phyloP scores from a whole-genome alignment of 2,888 invertebrate genomes.

The Tolmerus cingulatus region DNA sequence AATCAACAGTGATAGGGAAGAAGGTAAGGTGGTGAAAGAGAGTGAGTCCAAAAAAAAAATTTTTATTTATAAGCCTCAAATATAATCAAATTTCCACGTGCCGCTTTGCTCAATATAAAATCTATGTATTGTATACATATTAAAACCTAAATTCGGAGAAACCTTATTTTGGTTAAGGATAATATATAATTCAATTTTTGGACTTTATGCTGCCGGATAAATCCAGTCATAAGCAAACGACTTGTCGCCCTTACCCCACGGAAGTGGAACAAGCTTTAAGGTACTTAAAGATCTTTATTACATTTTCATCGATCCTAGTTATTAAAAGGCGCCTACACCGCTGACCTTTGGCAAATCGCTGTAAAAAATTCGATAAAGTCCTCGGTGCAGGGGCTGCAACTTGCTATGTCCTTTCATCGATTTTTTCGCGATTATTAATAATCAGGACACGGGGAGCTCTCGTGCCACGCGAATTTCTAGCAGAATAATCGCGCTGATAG shows the following conservation, averaged over 20 bases:
- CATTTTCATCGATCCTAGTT: not conserved
- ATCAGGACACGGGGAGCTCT: not conserved
- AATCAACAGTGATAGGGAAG: not conserved
- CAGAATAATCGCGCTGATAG: not conserved
- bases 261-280: not conserved
- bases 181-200: not conserved
- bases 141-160: not conserved
- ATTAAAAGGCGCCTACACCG: not conserved
- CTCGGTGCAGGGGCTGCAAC: not conserved
- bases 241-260: not conserved
- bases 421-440: not conserved
- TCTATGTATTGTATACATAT: not conserved
- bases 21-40: not conserved
- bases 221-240: not conserved
- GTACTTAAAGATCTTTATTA: not conserved
- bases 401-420: not conserved
- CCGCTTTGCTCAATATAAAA: not conserved
- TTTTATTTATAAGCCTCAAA: not conserved
- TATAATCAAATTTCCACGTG: not conserved
- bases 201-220: not conserved
- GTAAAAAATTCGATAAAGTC: not conserved
- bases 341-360: not conserved
- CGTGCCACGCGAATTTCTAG: not conserved
- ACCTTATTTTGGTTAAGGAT: not conserved
- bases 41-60: not conserved